A percentile compares a stretch with the other conserved stretches of the same genome.
Evolutionary conservation across 2,113 vertebrate genomes (phyloP).

Genomic region (Danio rerio): GRCz12tu NC_133186.1:6712501-6713000

Average conservation of each 20-base stretch:
- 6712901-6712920: background rate
- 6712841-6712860: background rate
- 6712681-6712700: slow-evolving; percentile 10
- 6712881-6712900: background rate
- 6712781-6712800: background rate
- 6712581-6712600: slow-evolving; percentile 10
- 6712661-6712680: slow-evolving; percentile 38
- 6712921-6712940: background rate
- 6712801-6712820: slow-evolving; percentile 3
- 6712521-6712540: slow-evolving; percentile 42
- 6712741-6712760: slow-evolving; percentile 4
- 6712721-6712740: slow-evolving; percentile 13
- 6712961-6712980: too few species aligned
- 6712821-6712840: background rate
- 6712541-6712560: slow-evolving; percentile 34
- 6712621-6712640: slow-evolving; percentile 10
- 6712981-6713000: too few species aligned
- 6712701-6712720: slow-evolving; percentile 13
- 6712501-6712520: slow-evolving; percentile 8
- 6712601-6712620: slow-evolving; percentile 45
- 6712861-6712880: background rate
- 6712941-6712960: too few species aligned
- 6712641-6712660: background rate
- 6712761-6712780: slow-evolving; percentile 38
- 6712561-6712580: slow-evolving; percentile 40